Base-by-base conservation (phyloP, 23 tunicate species). In the Ascidia mentula region DNA sequence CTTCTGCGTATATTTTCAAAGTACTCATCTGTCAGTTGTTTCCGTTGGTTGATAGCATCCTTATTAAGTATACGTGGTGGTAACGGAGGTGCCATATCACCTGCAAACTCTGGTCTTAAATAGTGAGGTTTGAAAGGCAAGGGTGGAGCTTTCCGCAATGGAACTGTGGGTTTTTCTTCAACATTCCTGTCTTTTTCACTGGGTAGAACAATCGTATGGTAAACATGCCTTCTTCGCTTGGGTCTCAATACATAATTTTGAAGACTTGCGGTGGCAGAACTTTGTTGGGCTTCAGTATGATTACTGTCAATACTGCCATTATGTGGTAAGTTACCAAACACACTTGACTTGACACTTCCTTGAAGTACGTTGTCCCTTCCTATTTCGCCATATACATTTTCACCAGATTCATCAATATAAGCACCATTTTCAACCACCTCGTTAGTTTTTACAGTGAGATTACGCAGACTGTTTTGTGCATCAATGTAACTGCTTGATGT, bases 101-200 rank as follows among this genome's bases (percentile, higher is more conserved):
- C 72, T 6, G 18, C 38, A 36, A 33, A 78, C 9, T 38, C 34
- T 7, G 71, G 18, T 26, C 80, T 37, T 38, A 93, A 69, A 72
- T 87, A 82, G 36, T 82, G 86, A 69, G 98, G 98, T 71, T 93
- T 93, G 33, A 24, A 72, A 31, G 98, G 98, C 18, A 93, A 4
- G 0, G 89, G 86, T 4, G 38, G 74, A 6, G 8, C 8, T 18
- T 18, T 33, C 1, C 9, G 74, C 38, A 70, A 28, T 3, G 38
- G 74, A 70, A 12, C 74, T 3, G 37, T 3, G 6, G 37, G 37
- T 34, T 5, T 22, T 30, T 18, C 34, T 4, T 9, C 38, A 33
- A 30, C 8, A 9, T 2, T 36, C 32, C 32, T 70, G 18, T 22
- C 37, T 9, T 70, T 70, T 70, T 70, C 74, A 18, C 17, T 18